A percentile compares a stretch with the other conserved stretches of the same genome.
These are phyloP conservation scores for Criorhina ranunculi DNA, from an alignment of 2,888 invertebrate genomes.

Conservation along the genomic window DNA sequence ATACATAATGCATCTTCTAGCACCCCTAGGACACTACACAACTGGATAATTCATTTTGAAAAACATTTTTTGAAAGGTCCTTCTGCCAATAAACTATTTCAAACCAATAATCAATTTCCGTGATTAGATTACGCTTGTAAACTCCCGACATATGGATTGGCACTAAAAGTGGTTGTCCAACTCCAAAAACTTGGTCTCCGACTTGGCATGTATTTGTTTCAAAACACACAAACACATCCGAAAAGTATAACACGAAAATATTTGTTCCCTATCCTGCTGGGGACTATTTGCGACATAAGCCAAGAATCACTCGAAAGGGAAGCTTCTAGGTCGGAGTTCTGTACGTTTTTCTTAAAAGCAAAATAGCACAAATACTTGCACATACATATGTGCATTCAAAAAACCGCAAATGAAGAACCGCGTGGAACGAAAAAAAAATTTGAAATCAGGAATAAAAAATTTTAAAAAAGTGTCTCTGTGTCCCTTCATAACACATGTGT, in stretches of 20 bases:
- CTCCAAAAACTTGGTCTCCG: conserved; percentile 66
- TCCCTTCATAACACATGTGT: conserved; percentile 44
- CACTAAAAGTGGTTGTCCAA: conserved; percentile 74
- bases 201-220: conserved; percentile 52
- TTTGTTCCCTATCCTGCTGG: conserved; percentile 52
- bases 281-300: conserved; percentile 49
- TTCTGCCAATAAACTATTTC: conserved; percentile 75
- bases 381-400: conserved; percentile 8
- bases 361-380: conserved; percentile 25
- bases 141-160: conserved; percentile 81
- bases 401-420: conserved; percentile 69
- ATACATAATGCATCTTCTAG: background rate
- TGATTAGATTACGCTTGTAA: conserved; percentile 81
- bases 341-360: conserved; percentile 18
- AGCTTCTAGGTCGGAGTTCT: conserved; percentile 16
- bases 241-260: conserved; percentile 59
- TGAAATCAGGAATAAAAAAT: conserved; percentile 46
- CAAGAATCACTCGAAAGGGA: conserved; percentile 52
- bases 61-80: conserved; percentile 59
- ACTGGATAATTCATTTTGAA: conserved; percentile 34
- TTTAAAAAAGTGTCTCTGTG: conserved; percentile 42
- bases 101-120: conserved; percentile 81
- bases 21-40: background rate
- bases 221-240: conserved; percentile 15
- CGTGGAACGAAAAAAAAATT: conserved; percentile 57